Base-by-base conservation (phyloP, 64 coral and sea anemone genomes). In the Montipora capricornis region DNA sequence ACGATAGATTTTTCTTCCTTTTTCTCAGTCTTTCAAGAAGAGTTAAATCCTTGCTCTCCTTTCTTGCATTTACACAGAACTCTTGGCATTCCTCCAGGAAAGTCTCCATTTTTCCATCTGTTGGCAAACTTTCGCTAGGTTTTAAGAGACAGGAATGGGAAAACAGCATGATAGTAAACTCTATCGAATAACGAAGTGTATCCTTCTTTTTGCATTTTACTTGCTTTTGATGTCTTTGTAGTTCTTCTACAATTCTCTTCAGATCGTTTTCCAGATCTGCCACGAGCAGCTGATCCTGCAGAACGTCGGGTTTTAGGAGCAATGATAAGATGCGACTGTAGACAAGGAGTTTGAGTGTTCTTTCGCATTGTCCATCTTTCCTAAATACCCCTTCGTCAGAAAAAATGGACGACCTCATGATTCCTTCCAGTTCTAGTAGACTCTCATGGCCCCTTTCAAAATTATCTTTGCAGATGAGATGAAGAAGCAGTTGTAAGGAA, bases 401-500 rank as follows among this genome's bases (percentile, higher is more conserved):
- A 16, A 71, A 49, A 48, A 86, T 86, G 14, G 82, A 71, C 4
- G 82, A 86, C 17, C 82, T 48, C 4, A 86, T 50, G 10, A 50
- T 86, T 71, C 19, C 47, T 49, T 86, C 82, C 37, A 86, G 45
- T 7, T 3, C 67, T 46, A 71, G 17, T 2, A 86, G 16, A 44
- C 47, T 71, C 7, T 26, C 46, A 16, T 86, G 48, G 46, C 66
- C 17, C 1, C 66, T 86, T 2, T 48, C 82, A 2, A 71, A 68
- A 20, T 73, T 51, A 13, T 86, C 82, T 86, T 48, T 70, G 66
- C 46, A 86, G 7, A 86, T 47, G 5, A 86, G 82, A 52, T 86
- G 47, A 19, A 71, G 61, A 17, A 86, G 64, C 44, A 70, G 82
- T 48, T 50, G 82, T 10, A 86, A 4, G 3, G 82, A 66, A 51